Evolutionary conservation across 2,113 vertebrate species (phyloP).

Genomic region (Calypte anna): DNA sequence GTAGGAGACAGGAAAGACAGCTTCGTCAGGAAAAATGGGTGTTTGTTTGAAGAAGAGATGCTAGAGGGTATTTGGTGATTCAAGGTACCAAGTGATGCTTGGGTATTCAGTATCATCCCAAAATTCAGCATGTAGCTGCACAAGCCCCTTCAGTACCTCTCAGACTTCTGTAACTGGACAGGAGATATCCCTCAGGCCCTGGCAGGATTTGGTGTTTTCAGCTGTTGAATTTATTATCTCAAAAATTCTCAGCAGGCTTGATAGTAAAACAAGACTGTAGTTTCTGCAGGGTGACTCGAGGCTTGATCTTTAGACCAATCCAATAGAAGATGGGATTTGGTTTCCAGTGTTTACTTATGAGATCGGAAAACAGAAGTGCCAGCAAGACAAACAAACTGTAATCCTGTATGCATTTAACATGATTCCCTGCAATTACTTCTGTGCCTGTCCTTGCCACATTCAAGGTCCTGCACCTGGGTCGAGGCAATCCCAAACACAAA

Average conservation of each 20-base stretch:
- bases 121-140: neutral
- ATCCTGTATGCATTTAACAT: neutral
- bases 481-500: too few species aligned
- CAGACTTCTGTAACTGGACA: neutral
- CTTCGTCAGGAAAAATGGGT: neutral
- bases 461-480: too few species aligned
- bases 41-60: neutral
- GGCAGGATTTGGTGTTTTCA: neutral
- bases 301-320: neutral
- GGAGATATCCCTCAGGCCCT: neutral
- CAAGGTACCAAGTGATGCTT: neutral
- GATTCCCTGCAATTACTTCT: neutral
- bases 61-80: neutral
- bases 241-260: neutral
- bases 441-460: neutral
- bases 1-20: neutral
- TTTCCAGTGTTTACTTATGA: neutral
- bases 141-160: neutral
- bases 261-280: neutral
- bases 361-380: neutral
- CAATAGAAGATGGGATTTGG: constrained; percentile 3
- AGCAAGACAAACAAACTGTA: neutral
- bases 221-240: neutral
- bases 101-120: neutral
- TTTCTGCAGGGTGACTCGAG: neutral